These are phyloP conservation scores for Salvator merianae DNA, from an alignment of 2,113 vertebrate species.

Conservation along the genomic window DNA sequence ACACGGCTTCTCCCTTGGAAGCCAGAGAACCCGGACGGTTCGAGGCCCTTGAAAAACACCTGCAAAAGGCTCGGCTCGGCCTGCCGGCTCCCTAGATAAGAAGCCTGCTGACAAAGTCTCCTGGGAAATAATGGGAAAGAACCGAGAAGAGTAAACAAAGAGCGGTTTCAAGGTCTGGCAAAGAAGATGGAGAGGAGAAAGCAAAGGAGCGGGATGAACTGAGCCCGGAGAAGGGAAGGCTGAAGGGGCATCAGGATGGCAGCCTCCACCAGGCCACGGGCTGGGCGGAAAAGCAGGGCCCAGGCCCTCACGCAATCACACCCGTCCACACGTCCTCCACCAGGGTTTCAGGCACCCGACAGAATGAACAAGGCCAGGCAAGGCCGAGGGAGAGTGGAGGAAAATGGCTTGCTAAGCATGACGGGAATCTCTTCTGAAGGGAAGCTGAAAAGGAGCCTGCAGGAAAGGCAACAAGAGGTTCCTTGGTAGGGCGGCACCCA, in stretches of 20 bases:
- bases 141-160: neutral
- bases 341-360: neutral
- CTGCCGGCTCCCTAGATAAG: neutral
- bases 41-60: neutral
- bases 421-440: too few species aligned
- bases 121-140: neutral
- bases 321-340: too few species aligned
- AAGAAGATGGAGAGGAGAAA: neutral
- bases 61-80: neutral
- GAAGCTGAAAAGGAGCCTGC: too few species aligned
- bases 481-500: too few species aligned
- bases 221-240: neutral
- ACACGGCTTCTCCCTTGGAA: neutral
- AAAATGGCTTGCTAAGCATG: too few species aligned
- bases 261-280: too few species aligned
- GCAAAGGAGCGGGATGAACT: too few species aligned
- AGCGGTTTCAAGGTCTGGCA: neutral
- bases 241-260: too few species aligned
- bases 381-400: neutral
- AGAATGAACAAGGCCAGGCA: neutral
- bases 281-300: neutral
- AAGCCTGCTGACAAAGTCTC: neutral
- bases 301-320: too few species aligned
- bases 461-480: too few species aligned
- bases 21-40: too few species aligned